phyloP scores from a whole-genome alignment of 2,888 invertebrate species.

The Pinctada fucata region DNA sequence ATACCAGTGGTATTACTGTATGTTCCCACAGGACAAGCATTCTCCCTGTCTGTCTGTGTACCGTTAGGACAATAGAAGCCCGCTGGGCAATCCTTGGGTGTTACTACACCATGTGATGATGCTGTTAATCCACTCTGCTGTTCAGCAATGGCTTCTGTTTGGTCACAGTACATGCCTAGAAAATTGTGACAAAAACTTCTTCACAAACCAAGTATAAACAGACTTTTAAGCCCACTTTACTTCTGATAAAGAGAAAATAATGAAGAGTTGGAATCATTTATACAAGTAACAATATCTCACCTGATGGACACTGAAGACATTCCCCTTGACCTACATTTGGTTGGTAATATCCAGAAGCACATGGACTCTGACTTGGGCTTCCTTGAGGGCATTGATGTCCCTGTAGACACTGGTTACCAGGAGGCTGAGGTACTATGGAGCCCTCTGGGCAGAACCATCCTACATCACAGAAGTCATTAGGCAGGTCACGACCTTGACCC shows the following conservation, averaged over 20 bases:
- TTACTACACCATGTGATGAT: conserved; percentile 74
- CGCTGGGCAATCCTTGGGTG: conserved; percentile 71
- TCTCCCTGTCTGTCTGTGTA: conserved; percentile 65
- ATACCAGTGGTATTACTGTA: conserved; percentile 71
- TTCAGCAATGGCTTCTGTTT: conserved; percentile 71
- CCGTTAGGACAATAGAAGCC: conserved; percentile 74
- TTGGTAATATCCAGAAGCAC: conserved; percentile 70
- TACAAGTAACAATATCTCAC: conserved; percentile 35
- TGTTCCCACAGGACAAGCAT: conserved; percentile 73
- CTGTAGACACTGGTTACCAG: conserved; percentile 69
- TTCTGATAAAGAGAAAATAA: no score
- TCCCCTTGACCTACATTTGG: conserved; percentile 63
- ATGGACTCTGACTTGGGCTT: conserved; percentile 67
- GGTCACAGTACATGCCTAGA: conserved; percentile 68
- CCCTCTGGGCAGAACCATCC: conserved; percentile 72
- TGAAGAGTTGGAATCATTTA: no score
- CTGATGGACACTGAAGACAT: conserved; percentile 69
- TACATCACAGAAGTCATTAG: conserved; percentile 68
- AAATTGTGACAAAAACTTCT: background rate
- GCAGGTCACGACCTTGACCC: conserved; percentile 65
- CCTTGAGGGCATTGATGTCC: conserved; percentile 72
- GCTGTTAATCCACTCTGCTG: conserved; percentile 70
- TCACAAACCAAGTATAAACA: background rate
- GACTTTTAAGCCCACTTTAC: no score
- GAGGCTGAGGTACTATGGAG: conserved; percentile 69